phyloP scores from a whole-genome alignment of 2,113 vertebrate genomes.

The Pelecanoides urinatrix region DNA sequence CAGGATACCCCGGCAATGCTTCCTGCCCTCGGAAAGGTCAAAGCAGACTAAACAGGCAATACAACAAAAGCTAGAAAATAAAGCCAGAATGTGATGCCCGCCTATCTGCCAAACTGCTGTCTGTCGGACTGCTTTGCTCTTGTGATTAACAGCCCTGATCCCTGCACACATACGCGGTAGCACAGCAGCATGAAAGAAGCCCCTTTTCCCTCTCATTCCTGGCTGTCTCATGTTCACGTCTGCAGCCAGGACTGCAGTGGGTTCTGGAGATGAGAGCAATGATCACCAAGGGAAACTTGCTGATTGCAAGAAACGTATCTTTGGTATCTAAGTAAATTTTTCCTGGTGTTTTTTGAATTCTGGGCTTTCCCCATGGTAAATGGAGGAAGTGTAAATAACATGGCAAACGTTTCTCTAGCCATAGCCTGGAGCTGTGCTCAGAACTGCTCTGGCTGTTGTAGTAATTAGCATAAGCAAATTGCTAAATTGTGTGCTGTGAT shows the following conservation, averaged over 20 bases:
- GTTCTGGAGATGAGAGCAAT: neutral
- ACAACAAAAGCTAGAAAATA: neutral
- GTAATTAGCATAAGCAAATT: constrained; percentile 65
- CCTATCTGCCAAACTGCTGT: neutral
- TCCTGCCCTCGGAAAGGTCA: neutral
- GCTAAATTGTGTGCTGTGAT: constrained; percentile 49
- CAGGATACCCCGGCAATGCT: neutral
- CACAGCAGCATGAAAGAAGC: neutral
- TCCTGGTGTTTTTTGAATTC: neutral
- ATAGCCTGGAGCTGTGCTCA: constrained; percentile 24
- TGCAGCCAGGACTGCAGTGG: fast-evolving
- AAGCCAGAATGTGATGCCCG: neutral
- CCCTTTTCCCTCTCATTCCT: neutral
- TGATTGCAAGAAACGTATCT: neutral
- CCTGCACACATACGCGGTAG: neutral
- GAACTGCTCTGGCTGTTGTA: constrained; percentile 28
- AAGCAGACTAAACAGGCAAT: neutral
- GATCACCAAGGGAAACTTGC: neutral
- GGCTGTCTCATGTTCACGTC: neutral
- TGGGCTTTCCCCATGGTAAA: neutral
- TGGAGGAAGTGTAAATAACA: neutral
- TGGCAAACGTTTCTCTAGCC: neutral
- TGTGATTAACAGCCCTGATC: neutral
- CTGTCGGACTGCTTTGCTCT: neutral
- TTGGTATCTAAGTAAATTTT: neutral